Evolutionary conservation across 2,888 invertebrate species (phyloP), one percentile per base, ranked within the genome.

Genomic region (Hipparchia sbordonii): DNA sequence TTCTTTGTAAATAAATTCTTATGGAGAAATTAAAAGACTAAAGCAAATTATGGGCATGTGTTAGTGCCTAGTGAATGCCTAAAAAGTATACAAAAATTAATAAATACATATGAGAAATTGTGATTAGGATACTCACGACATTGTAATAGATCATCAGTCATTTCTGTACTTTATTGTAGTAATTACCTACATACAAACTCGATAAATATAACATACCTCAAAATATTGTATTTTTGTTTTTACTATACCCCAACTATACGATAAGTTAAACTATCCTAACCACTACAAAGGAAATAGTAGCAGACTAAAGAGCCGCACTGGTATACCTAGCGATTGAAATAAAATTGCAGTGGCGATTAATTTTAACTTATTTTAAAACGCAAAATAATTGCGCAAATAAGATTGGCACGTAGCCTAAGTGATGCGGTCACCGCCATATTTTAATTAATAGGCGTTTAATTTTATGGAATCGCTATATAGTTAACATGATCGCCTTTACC

Each of bases 141-240:
- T 89, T 89, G 88, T 91, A 91, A 91, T 91, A 91, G 90, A 85
- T 91, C 90, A 91, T 91, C 84, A 84, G 84, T 90, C 89, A 90
- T 91, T 91, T 92, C 92, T 90, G 89, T 93, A 93, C 85, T 91
- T 92, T 92, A 93, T 88, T 89, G 92, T 93, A 93, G 93, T 90
- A 90, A 92, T 91, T 91, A 91, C 86, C 91, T 91, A 92, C 93
- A 92, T 93, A 93, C 91, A 92, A 93, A 92, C 89, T 93, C 88
- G 91, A 93, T 93, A 92, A 91, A 92, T 93, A 92, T 90, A 92
- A 93, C 91, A 91, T 93, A 93, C 93, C 92, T 92, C 92, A 90
- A 92, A 90, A 84, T 79, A 85, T 87, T 87, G 90, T 80, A 79
- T 82, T 80, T 81, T 73, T 75, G 74, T 77, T 77, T 56, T 48